These are phyloP conservation scores for Falco novaeseelandiae DNA, from an alignment of 2,797 vertebrate species.

Conservation along the genomic window DNA sequence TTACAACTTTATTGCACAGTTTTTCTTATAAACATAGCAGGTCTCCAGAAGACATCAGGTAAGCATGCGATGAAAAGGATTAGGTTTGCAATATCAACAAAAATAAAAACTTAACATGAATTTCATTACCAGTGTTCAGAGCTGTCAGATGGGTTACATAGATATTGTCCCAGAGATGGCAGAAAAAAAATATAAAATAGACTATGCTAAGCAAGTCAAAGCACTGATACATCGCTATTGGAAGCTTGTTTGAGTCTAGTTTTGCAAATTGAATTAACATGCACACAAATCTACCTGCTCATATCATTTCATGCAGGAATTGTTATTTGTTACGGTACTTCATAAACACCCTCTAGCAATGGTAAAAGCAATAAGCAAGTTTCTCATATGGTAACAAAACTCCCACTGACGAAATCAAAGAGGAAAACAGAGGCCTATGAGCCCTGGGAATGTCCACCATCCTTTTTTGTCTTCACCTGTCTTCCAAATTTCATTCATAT, in stretches of 20 bases:
- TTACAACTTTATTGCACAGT: neutral
- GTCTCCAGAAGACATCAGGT: neutral
- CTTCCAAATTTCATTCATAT: neutral
- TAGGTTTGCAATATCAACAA: neutral
- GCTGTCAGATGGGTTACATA: neutral
- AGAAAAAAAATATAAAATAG: neutral
- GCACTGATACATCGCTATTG: neutral
- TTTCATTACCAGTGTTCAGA: neutral
- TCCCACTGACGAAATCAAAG: neutral
- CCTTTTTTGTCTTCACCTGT: neutral
- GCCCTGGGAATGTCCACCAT: neutral
- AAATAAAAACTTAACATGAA: neutral
- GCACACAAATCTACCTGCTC: neutral
- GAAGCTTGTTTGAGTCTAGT: neutral
- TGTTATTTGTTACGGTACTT: neutral
- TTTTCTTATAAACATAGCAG: neutral
- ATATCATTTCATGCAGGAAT: neutral
- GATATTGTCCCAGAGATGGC: neutral
- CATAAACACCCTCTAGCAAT: neutral
- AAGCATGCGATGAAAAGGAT: neutral
- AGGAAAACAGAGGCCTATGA: neutral
- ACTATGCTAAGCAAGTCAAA: neutral
- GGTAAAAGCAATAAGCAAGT: neutral
- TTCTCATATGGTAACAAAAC: neutral
- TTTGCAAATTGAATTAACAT: neutral